A percentile compares a stretch with the other conserved stretches of the same genome.
These are phyloP conservation scores for Lonchura striata DNA, from an alignment of 2,113 vertebrate genomes.

Conservation along the genomic window DNA sequence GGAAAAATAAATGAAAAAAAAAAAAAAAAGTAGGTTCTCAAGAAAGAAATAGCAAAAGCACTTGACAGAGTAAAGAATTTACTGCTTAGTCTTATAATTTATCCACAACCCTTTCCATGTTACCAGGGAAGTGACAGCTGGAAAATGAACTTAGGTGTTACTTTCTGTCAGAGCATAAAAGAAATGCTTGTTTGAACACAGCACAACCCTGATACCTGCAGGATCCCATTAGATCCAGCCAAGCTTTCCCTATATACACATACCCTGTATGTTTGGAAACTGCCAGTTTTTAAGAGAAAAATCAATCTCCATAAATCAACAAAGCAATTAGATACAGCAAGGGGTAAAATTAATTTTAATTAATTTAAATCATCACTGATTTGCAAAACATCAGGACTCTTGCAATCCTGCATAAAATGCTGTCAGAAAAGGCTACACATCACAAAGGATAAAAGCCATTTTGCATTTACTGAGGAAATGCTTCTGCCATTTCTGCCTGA, in stretches of 20 bases:
- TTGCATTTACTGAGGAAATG: not conserved
- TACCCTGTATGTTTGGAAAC: not conserved
- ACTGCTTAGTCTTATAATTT: not conserved
- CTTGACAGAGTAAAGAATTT: not conserved
- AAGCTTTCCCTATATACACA: not conserved
- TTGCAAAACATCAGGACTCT: not conserved
- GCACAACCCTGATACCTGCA: not conserved
- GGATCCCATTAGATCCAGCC: not conserved
- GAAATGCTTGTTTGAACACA: not conserved
- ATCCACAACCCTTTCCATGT: not conserved
- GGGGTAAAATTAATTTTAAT: not conserved
- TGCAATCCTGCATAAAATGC: not conserved
- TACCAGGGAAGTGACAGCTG: not conserved
- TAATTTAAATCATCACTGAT: not conserved
- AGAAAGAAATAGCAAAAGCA: not conserved
- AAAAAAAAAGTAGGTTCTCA: not conserved
- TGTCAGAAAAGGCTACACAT: fast-evolving
- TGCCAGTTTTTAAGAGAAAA: not conserved
- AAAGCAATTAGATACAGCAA: not conserved
- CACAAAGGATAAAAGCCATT: not conserved
- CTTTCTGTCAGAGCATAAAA: not conserved
- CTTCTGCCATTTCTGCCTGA: not conserved
- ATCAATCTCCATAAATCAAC: not conserved
- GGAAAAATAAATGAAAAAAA: not conserved
- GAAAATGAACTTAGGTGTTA: not conserved